Conservation (phyloP, 1,140 invertebrate species). For the silkworm (Bombyx mori) region ASM3026992v2 NC_085107.1:8714501-8715000, state of each 20-base stretch:
- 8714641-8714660: slow-evolving; percentile 3
- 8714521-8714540: slow-evolving; percentile 27
- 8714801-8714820: slow-evolving; percentile 30
- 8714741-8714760: slow-evolving; percentile 22
- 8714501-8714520: slow-evolving; percentile 19
- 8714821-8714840: slow-evolving; percentile 6
- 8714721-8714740: slow-evolving; percentile 25
- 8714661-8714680: slow-evolving; percentile 26
- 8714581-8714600: background rate
- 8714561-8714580: too few species aligned
- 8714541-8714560: slow-evolving; percentile 9
- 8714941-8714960: too few species aligned
- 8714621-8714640: too few species aligned
- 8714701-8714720: slow-evolving; percentile 31
- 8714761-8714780: slow-evolving; percentile 2
- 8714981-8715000: slow-evolving; percentile 8
- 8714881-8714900: background rate
- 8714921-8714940: slow-evolving; percentile 5
- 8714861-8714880: slow-evolving; percentile 29
- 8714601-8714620: background rate
- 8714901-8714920: too few species aligned
- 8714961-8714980: slow-evolving; percentile 7
- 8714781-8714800: slow-evolving; percentile 18
- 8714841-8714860: slow-evolving; percentile 13
- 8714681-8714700: slow-evolving; percentile 35